Base-by-base conservation (phyloP, 2,113 vertebrate species). In the Apistogramma diplotaenia region DNA sequence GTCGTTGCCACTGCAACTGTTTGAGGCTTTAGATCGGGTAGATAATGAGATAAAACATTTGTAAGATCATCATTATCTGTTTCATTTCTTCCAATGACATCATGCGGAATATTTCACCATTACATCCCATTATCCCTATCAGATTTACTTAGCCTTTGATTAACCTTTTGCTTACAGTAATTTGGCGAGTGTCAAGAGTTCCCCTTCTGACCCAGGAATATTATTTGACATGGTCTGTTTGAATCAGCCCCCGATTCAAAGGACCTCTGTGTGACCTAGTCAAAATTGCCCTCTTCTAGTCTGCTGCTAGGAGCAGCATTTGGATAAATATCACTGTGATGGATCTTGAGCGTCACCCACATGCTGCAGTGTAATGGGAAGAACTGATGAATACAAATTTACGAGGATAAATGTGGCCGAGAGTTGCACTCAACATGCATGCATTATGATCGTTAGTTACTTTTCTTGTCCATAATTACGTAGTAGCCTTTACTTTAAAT, bases 291-390 rank as follows among this genome's bases (percentile, higher is more conserved):
- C 37, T 46, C 43, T 27, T 67, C 62, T 67, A 67, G 62, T 23
- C 23, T 23, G 27, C 6, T 18, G 9, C 21, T 46, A 19, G 23
- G 46, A 27, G 15, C 1, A 4, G 37, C 37, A 40, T 65, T 65
- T 46, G 0, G 3, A 65, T 6, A 10, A 65, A 65, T 15, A 65
- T 65, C 27, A 0, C 43, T 67, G 21, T 67, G 21, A 43, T 8
- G 43, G 4, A 62, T 25, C 60, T 62, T 62, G 35, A 62, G 61
- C 37, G 43, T 43, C 37, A 65, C 16, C 21, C 37, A 43, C 61
- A 65, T 0, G 1, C 61, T 0, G 35, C 37, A 65, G 37, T 8
- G 2, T 43, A 65, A 65, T 43, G 0, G 0, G 27, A 46, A 65
- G 37, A 65, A 65, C 18, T 65, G 61, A 65, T 65, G 15, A 65